These are phyloP conservation scores for Sminthurides aquaticus DNA, from an alignment of 2,888 invertebrate genomes.

Conservation along the genomic window DNA sequence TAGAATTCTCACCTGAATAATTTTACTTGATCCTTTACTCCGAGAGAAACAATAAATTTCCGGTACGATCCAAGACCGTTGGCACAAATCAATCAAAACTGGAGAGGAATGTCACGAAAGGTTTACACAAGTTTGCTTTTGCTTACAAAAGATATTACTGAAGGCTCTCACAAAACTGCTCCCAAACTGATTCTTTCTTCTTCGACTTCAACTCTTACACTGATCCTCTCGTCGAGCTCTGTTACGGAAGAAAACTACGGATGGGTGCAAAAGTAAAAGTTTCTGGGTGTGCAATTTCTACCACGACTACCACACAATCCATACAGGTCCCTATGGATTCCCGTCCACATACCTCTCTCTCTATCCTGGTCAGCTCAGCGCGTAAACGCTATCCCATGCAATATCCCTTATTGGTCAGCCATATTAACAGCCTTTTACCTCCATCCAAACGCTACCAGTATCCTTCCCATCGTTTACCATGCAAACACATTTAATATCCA, in stretches of 20 bases:
- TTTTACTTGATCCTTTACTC: background rate
- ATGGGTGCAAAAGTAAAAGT: slow-evolving; percentile 34
- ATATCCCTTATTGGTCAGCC: background rate
- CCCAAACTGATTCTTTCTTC: slow-evolving; percentile 23
- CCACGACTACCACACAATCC: background rate
- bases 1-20: background rate
- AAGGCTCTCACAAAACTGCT: background rate
- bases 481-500: too few relatives aligned
- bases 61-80: background rate
- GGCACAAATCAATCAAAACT: background rate
- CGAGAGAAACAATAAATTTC: background rate
- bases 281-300: slow-evolving; percentile 23
- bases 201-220: slow-evolving; percentile 27
- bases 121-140: background rate
- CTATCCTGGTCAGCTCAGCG: background rate
- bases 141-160: too few relatives aligned
- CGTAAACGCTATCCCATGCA: background rate
- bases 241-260: slow-evolving; percentile 34
- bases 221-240: slow-evolving; percentile 25
- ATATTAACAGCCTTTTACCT: background rate
- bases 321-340: background rate
- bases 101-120: background rate
- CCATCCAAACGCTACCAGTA: too few relatives aligned
- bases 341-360: background rate
- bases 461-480: too few relatives aligned